Evolutionary conservation across 2,888 invertebrate species (phyloP).

Genomic region (Celastrina argiolus): DNA sequence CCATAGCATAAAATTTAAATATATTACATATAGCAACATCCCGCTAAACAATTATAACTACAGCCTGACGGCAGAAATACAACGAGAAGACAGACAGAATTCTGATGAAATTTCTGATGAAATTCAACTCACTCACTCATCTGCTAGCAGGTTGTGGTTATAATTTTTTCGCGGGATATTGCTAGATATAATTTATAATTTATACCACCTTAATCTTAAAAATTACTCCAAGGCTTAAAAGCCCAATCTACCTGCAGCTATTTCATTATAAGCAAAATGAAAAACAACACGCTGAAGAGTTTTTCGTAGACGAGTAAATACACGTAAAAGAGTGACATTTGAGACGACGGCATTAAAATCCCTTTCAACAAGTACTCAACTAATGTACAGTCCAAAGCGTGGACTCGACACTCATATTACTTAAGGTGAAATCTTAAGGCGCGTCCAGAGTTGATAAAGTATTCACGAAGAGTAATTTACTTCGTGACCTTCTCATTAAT

Average conservation of each 20-base stretch:
- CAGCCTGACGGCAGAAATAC: no score
- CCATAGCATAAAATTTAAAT: no score
- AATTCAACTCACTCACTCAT: no score
- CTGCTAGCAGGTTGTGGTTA: no score
- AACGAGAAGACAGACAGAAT: no score
- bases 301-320: conserved; percentile 2
- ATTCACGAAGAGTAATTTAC: neutral
- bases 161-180: no score
- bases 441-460: neutral
- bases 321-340: conserved; percentile 11
- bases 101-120: no score
- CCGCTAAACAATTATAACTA: no score
- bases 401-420: neutral
- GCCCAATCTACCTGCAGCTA: neutral
- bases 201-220: no score
- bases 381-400: neutral
- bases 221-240: no score
- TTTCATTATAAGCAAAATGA: neutral
- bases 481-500: neutral
- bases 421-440: neutral
- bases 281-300: neutral
- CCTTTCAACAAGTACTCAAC: conserved; percentile 3
- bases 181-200: no score
- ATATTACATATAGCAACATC: no score
- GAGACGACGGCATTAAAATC: neutral